These are phyloP conservation scores for Platalea minor DNA, from an alignment of 2,797 vertebrate genomes.

Conservation along the genomic window DNA sequence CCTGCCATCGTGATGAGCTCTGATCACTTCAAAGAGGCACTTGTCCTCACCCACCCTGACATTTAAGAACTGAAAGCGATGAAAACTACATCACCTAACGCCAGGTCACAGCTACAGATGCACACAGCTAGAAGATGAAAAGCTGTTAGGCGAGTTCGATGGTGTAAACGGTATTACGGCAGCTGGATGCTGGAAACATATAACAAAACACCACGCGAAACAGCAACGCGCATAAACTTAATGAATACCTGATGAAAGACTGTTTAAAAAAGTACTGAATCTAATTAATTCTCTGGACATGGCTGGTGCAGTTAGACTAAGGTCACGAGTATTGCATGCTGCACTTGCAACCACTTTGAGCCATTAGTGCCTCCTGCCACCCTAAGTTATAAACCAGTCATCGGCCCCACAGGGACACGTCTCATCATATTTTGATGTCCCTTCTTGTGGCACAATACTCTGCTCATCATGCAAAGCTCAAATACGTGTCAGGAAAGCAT, in stretches of 20 bases:
- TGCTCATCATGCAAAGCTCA: background rate
- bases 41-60: background rate
- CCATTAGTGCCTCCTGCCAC: background rate
- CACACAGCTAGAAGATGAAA: background rate
- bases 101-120: background rate
- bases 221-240: background rate
- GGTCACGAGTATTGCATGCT: background rate
- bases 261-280: background rate
- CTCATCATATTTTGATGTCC: background rate
- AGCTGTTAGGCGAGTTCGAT: background rate
- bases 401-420: background rate
- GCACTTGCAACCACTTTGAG: background rate
- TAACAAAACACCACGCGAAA: background rate
- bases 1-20: background rate
- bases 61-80: background rate
- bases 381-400: slow-evolving; percentile 9
- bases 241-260: slow-evolving; percentile 44
- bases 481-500: background rate
- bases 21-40: background rate
- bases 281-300: background rate
- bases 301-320: slow-evolving; percentile 1
- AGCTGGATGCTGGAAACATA: background rate
- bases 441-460: background rate
- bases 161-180: background rate
- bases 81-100: background rate